Evolutionary conservation across 2,888 invertebrate species (phyloP).

Genomic region (Lepidocyrtoides sp.): DNA sequence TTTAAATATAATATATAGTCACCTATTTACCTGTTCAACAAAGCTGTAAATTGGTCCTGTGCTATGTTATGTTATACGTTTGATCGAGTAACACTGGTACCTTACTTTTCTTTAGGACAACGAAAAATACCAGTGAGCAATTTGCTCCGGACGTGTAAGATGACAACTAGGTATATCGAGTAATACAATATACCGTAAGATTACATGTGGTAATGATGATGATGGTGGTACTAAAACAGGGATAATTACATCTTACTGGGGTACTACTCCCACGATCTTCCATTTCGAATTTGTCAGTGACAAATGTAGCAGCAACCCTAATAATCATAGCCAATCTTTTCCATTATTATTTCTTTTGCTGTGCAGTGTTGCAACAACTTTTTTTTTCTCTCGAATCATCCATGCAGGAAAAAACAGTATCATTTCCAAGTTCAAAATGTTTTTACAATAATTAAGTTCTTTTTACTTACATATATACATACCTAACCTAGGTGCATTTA

Average conservation of each 20-base stretch:
- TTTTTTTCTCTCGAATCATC: background rate
- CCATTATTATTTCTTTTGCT: background rate
- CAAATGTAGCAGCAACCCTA: background rate
- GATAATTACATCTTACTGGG: conserved; percentile 31
- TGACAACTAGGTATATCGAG: background rate
- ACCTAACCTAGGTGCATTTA: too few relatives aligned
- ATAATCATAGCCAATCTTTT: conserved; percentile 21
- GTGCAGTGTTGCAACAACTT: conserved; percentile 4
- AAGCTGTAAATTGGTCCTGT: background rate
- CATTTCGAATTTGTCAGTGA: conserved; percentile 70
- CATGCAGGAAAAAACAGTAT: conserved; percentile 44
- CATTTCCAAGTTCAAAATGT: conserved; percentile 20
- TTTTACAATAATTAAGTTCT: background rate
- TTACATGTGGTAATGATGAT: conserved; percentile 29
- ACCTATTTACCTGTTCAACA: conserved; percentile 32
- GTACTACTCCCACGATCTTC: conserved; percentile 66
- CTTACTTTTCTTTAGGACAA: conserved; percentile 61
- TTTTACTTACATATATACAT: too few relatives aligned
- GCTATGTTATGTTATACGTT: too few relatives aligned
- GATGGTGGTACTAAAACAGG: conserved; percentile 16
- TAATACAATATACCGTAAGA: background rate
- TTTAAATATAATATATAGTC: conserved; percentile 3
- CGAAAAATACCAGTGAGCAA: background rate
- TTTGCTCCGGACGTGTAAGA: conserved; percentile 31
- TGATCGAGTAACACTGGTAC: conserved; percentile 56